Evolutionary conservation across 2,888 invertebrate genomes (phyloP), one percentile per base, ranked within the genome.

Genomic region (Noctua janthina): DNA sequence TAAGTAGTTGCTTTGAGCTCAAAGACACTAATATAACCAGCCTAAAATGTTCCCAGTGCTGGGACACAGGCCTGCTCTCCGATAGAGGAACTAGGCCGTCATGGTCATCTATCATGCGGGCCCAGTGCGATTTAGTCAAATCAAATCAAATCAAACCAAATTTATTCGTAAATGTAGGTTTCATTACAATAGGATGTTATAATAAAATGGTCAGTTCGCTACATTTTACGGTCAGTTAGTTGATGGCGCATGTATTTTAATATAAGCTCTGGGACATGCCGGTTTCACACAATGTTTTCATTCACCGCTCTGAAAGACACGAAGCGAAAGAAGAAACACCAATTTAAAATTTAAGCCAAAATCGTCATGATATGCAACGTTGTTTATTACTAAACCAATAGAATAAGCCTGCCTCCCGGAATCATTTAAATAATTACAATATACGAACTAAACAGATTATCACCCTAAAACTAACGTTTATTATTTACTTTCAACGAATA

Each of bases 401-500:
- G 10, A 46, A 46, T 46, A 7, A 11, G 10, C 46, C 10, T 46
- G 46, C 46, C 43, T 46, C 46, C 13, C 11, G 17, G 35, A 73
- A 62, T 35, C 69, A 54, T 66, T 86, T n/a, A n/a, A 66, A 74
- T 66, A 46, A 46, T 66, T 70, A 72, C 56, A 59, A 39, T 62
- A 54, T 20, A 23, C 39, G 4, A 81, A 70, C 20, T 77, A 59
- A 78, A 74, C 56, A 64, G 75, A 78, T 87, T 83, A 78, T 76
- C 70, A n/a, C 13, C 64, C 72, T 17, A 46, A 78, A 87, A 84
- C 62, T 67, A 87, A 70, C 39, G 49, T 76, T 64, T 67, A 81
- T 73, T 85, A 81, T 62, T 78, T 83, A 85, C 74, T 83, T 73
- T 66, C 49, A 64, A 73, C 64, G 59, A 86, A 73, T 72, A 72